Conservation (phyloP, 1,140 invertebrate genomes). For the Cotesia glomerata region DNA sequence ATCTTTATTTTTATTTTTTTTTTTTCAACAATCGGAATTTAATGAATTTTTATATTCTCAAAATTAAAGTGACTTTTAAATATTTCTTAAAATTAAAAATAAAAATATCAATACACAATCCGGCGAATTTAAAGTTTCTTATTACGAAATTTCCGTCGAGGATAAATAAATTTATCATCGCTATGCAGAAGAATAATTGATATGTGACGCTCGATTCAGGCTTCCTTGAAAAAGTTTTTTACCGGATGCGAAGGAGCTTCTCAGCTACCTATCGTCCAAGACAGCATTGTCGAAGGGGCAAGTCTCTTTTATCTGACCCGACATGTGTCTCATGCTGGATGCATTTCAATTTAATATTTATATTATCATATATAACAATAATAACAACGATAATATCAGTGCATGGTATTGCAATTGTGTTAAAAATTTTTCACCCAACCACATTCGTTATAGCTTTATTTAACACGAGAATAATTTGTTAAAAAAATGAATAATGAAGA, state of each 20-base stretch:
- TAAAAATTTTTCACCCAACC: conserved; percentile 29
- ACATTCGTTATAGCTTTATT: no score
- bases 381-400: no score
- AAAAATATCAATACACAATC: no score
- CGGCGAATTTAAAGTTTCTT: no score
- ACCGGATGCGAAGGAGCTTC: conserved; percentile 52
- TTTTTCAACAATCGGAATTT: neutral
- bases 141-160: no score
- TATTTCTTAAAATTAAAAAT: neutral
- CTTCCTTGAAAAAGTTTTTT: conserved; percentile 53
- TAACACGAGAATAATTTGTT: neutral
- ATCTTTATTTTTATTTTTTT: neutral
- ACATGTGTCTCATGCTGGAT: conserved; percentile 53
- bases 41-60: neutral
- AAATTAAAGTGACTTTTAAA: neutral
- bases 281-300: conserved; percentile 50
- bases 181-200: conserved; percentile 51
- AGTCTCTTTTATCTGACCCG: conserved; percentile 57
- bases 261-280: conserved; percentile 34
- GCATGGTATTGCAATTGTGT: conserved; percentile 31
- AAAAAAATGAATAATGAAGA: conserved; percentile 27
- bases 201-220: conserved; percentile 54
- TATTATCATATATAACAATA: neutral
- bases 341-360: conserved; percentile 52
- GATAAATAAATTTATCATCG: no score